These are phyloP conservation scores for Lithosia quadra DNA, from an alignment of 2,888 invertebrate genomes.

Conservation along the genomic window DNA sequence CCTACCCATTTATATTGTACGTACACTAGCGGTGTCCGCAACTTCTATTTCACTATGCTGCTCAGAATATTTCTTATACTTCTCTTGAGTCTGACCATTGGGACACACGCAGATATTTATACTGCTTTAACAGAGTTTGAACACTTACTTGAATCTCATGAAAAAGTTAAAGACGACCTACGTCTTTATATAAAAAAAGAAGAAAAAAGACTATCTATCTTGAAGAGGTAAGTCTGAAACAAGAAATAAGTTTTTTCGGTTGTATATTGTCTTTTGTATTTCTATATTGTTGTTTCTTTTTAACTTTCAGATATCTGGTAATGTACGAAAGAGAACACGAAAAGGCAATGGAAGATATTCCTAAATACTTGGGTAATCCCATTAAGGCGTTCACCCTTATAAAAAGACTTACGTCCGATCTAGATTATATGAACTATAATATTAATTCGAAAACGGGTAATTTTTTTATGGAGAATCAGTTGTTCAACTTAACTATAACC, in stretches of 20 bases:
- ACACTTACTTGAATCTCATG: not conserved
- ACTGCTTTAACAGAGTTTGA: not conserved
- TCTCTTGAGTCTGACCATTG: not conserved
- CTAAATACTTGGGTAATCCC: slow-evolving; percentile 85
- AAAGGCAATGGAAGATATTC: not conserved
- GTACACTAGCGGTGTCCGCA: no score
- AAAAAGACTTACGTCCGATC: slow-evolving; percentile 88
- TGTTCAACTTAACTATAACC: not conserved
- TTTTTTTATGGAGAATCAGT: not conserved
- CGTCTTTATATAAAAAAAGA: slow-evolving; percentile 5
- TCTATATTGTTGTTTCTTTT: not conserved
- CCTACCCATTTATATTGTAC: no score
- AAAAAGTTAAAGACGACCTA: slow-evolving; percentile 6
- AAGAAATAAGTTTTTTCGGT: not conserved
- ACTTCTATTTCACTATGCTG: slow-evolving; percentile 34
- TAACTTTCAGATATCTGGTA: slow-evolving; percentile 1
- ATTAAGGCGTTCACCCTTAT: slow-evolving; percentile 93
- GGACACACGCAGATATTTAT: slow-evolving; percentile 8
- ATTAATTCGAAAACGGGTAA: slow-evolving; percentile 1
- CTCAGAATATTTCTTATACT: not conserved
- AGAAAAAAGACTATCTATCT: not conserved
- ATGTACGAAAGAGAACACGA: slow-evolving; percentile 2
- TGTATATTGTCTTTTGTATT: no score
- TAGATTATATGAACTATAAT: not conserved
- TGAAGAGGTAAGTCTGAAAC: not conserved